Base-by-base conservation (phyloP, 2,888 invertebrate genomes). In the Zonitis immaculata region DNA sequence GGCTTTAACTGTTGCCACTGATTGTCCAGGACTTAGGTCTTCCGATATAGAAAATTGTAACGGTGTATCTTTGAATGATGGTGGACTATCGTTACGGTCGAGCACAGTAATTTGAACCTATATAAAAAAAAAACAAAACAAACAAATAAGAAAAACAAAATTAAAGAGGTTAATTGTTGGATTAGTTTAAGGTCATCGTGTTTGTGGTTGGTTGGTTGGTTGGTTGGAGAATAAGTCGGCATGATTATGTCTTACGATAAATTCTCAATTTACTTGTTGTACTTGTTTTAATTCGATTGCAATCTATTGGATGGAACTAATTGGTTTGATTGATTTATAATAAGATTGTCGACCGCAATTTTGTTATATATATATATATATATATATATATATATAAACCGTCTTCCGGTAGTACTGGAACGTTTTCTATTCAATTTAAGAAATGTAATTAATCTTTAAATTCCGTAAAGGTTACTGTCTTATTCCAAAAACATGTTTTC, bases 61-160 rank as follows among this genome's bases (percentile, higher is more conserved):
- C 12, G 87, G 87, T 28, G 86, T 83, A 58, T 87, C 84, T 64
- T 84, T 84, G 80, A 93, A 92, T 49, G 86, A 84, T 3, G 96
- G 96, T n/a, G 95, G 93, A 68, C 91, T 93, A 79, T 96, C 96
- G 76, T 96, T 96, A 77, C 89, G 89, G 78, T 96, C 96, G 73
- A 90, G 75, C 48, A 95, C 87, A 52, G 84, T 85, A 63, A 95
- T 86, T 75, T 84, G 85, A 65, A 94, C 89, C 94, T 95, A 86
- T 20, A 83, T 84, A 65, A 62, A 72, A 68, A 66, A 75, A 43
- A 5, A 44, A 47, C 9, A 35, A 49, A 51, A 32, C 16, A 39
- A 30, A 11, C 30, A n/a, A n/a, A n/a, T n/a, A n/a, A 32, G 14
- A 32, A 32, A 32, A n/a, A 32, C 14, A 14, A 14, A 16, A 8